These are phyloP conservation scores for Neodon shergylaensis DNA, from an alignment of 2,113 vertebrate species.

Conservation along the genomic window DNA sequence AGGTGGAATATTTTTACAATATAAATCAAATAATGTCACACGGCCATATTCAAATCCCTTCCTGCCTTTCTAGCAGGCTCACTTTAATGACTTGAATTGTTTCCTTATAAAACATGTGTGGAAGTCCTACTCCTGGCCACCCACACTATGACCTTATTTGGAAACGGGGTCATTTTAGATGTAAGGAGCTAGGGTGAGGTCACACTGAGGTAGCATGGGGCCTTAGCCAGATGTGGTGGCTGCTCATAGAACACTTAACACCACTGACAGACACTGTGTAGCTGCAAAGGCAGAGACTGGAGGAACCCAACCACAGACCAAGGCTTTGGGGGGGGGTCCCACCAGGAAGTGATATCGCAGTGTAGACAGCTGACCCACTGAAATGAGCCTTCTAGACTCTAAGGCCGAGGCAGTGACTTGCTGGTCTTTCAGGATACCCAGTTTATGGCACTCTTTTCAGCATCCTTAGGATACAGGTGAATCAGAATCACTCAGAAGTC, in stretches of 20 bases:
- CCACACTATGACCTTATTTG: too few species aligned
- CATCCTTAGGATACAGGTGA: neutral
- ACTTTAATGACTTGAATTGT: too few species aligned
- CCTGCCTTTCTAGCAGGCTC: too few species aligned
- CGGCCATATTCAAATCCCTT: too few species aligned
- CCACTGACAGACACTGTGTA: fast-evolving
- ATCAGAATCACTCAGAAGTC: neutral
- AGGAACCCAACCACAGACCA: too few species aligned
- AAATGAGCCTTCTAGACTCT: neutral
- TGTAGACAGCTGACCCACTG: neutral
- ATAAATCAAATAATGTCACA: too few species aligned
- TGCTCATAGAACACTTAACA: neutral
- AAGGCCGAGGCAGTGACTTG: neutral
- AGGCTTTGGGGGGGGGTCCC: neutral
- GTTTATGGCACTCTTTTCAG: neutral
- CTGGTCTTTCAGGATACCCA: neutral
- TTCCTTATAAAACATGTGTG: too few species aligned
- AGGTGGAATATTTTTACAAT: too few species aligned
- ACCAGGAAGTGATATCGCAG: neutral
- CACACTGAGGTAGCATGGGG: neutral
- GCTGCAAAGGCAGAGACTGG: neutral
- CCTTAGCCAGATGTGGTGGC: neutral
- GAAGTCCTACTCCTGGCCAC: too few species aligned
- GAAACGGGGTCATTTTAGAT: too few species aligned
- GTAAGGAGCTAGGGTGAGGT: neutral